Base-by-base conservation (phyloP, 2,797 vertebrate species). In the Pangasius sanitwongsei region DNA sequence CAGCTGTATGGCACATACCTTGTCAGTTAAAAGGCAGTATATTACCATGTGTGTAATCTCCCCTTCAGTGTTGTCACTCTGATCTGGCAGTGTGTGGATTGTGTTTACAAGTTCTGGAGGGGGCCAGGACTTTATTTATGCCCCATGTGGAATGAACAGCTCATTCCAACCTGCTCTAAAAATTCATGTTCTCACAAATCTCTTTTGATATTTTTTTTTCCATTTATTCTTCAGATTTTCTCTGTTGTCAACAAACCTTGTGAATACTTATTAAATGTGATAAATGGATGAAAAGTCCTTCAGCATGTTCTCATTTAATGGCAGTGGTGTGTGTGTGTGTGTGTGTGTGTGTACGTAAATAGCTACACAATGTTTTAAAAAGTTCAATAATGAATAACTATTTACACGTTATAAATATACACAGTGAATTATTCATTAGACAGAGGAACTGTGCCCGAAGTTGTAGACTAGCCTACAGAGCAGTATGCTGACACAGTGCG, bases 221-320 rank as follows among this genome's bases (percentile, higher is more conserved):
- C 44, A 7, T 87, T 80, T 55, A 15, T 59, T 78, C 50, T 28
- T 57, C 28, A 80, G n/a, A 80, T 82, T 67, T 78, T 41, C 34
- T 87, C 50, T 90, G 63, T 90, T 87, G 50, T 89, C 50, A 82
- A 87, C 70, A 89, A 89, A 89, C 41, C 65, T 85, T 90, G 81
- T 89, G 86, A 90, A 87, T 89, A 88, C 50, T 80, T 90, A 90
- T 65, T 91, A 90, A 88, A 88, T 85, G 91, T 91, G 89, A 75
- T 89, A 16, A 80, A 87, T 87, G 48, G 44, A 59, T 87, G n/a
- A 80, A 41, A 61, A 37, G 31, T 44, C 83, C 7, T 25, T 75
- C 37, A 12, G 74, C 4, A 0, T 67, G 31, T 20, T 1, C 15
- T 70, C 25, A 25, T 88, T 75, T 50, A 57, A 15, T 72, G 53